These are phyloP conservation scores for Idaea biselata DNA, from an alignment of 2,888 invertebrate species.

Conservation along the genomic window DNA sequence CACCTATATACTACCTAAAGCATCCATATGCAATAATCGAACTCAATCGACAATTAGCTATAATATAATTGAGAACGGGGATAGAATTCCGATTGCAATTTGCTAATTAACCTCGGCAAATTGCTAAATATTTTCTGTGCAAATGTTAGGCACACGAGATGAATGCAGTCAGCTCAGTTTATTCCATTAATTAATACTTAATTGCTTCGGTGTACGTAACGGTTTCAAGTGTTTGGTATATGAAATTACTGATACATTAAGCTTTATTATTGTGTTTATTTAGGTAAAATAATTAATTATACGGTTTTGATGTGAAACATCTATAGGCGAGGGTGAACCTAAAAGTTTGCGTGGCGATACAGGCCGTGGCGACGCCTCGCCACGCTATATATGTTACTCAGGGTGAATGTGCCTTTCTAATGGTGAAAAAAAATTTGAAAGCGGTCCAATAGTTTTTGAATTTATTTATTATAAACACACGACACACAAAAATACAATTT, in stretches of 20 bases:
- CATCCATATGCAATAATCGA: conserved; percentile 43
- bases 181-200: not conserved
- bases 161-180: not conserved
- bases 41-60: conserved; percentile 41
- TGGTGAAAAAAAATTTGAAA: too few species aligned
- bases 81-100: conserved; percentile 41
- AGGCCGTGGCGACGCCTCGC: too few species aligned
- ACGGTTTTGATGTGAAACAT: too few species aligned
- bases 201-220: not conserved
- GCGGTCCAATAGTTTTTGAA: too few species aligned
- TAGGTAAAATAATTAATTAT: too few species aligned
- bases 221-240: not conserved
- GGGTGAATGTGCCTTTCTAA: too few species aligned
- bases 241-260: not conserved
- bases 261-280: not conserved
- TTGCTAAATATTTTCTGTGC: conserved; percentile 28
- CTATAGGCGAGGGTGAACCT: too few species aligned
- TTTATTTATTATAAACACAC: too few species aligned
- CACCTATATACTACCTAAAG: conserved; percentile 7
- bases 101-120: conserved; percentile 43
- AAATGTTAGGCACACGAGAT: not conserved
- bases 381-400: too few species aligned
- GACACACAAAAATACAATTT: too few species aligned
- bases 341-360: too few species aligned
- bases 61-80: conserved; percentile 32